These are phyloP conservation scores for Psittacara wagleri DNA, from an alignment of 2,113 vertebrate species.

Conservation along the genomic window DNA sequence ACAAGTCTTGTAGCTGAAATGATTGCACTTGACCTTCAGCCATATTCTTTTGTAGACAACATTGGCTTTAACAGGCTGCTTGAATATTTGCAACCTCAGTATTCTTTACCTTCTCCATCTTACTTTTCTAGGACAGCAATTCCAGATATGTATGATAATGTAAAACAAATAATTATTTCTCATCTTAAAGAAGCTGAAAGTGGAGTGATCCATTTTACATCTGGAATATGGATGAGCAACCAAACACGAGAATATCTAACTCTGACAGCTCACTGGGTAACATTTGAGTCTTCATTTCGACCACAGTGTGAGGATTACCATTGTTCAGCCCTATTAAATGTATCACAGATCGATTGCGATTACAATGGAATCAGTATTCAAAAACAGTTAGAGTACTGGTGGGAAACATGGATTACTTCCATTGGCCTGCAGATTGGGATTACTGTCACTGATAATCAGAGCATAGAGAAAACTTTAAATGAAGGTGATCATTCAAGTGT, in stretches of 20 bases:
- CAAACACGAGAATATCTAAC: conserved; percentile 95
- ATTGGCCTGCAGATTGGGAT: conserved; percentile 90
- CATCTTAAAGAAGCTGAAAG: conserved; percentile 93
- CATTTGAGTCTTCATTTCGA: conserved; percentile 85
- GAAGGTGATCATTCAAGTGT: conserved; percentile 86
- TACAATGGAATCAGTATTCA: conserved; percentile 87
- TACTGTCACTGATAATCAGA: conserved; percentile 89
- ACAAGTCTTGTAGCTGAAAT: conserved; percentile 96
- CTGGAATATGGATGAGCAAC: conserved; percentile 93
- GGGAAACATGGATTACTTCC: conserved; percentile 94
- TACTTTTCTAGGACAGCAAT: conserved; percentile 96
- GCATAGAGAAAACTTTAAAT: conserved; percentile 85
- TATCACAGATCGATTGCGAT: conserved; percentile 91
- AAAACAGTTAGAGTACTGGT: conserved; percentile 93
- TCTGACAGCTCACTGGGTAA: conserved; percentile 94
- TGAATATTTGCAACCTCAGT: conserved; percentile 93
- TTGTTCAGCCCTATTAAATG: conserved; percentile 90
- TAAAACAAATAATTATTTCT: conserved; percentile 86
- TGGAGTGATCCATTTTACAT: conserved; percentile 92
- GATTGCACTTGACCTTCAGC: conserved; percentile 98
- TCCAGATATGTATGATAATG: conserved; percentile 94
- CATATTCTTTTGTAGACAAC: conserved; percentile 92
- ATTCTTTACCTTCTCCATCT: conserved; percentile 88
- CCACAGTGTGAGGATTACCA: conserved; percentile 91
- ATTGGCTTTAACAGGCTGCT: conserved; percentile 91